Evolutionary conservation across 2,888 invertebrate species (phyloP), one percentile per base, ranked within the genome.

Genomic region (Sphaerophoria taeniata): DNA sequence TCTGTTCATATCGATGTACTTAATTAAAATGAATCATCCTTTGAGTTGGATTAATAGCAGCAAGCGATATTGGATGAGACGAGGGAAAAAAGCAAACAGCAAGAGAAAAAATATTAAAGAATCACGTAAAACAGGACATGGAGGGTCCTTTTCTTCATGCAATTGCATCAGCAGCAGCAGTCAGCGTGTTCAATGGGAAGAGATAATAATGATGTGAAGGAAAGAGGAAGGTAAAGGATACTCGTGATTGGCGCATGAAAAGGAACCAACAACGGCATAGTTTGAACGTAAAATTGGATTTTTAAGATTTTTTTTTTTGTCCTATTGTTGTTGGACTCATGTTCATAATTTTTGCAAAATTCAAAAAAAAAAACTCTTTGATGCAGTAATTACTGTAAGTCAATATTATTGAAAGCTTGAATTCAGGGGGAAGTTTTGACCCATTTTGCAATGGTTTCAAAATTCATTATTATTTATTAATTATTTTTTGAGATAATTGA

Each of bases 11-110:
- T 77, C 72, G 76, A 55, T 56, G 82, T 67, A 82, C 82, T 72
- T 82, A 82, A 82, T 82, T 82, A 82, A 82, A 82, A 82, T 73
- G 76, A 82, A 82, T 82, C 82, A 67, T 82, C 65, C 72, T 77
- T 82, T 82, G 77, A 82, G 82, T 76, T 82, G 72, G 67, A 82
- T 82, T 77, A 77, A 82, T 77, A 77, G 60, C 49, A n/a, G n/a
- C 47, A 65, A 65, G 34, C 58, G 56, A 72, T 69, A 67, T 77
- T 49, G 70, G 70, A 65, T 14, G 55, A 55, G 47, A 4, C 39
- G 67, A 33, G 43, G 33, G 14, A 55, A 45, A 11, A 53, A 4
- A 7, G 7, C 14, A 36, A 16, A 56, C 34, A 58, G 14, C 34
- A 16, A 58, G 24, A 58, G 11, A 16, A 5, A 12, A 16, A 58